Evolutionary conservation across 1,140 invertebrate species (phyloP), one percentile per base, ranked within the genome.

Genomic region (Pseudomyrmex dendroicus): DNA sequence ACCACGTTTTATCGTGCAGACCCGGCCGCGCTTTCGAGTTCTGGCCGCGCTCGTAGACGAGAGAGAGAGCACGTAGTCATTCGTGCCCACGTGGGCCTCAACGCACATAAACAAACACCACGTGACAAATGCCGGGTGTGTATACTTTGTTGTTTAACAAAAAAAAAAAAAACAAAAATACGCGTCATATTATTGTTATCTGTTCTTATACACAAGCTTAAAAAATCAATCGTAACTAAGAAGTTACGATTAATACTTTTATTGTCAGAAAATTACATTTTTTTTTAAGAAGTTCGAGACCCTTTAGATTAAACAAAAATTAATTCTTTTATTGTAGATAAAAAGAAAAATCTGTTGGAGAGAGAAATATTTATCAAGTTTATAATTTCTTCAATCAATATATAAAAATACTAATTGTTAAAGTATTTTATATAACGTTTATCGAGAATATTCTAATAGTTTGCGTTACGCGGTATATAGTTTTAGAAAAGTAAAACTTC

Each of bases 31-130:
- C 86, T 84, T 84, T 88, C 86, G 83, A 87, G 86, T 88, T 88
- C 86, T 87, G 77, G 54, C 66, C 64, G 82, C 73, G 85, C 85
- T 88, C 86, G 86, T 84, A 80, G 73, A 84, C 52, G 82, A 74
- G 72, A 72, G 82, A 35, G 35, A 35, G 35, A 35, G 35, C 35
- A 73, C 74, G 83, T 84, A 86, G 73, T 74, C 76, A 66, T 46
- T 20, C 63, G 70, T 68, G 70, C 46, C 52, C 76, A 70, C 68
- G 70, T 84, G 59, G 17, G 73, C 59, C 63, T 64, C 20, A 22
- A 56, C 12, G 20, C 48, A 52, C 61, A 48, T 68, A 74, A 59
- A 82, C 20, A 82, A 73, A 84, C 66, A 20, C 50, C 54, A 67
- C 59, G 56, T 52, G 54, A 52, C 35, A 35, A 35, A 35, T 12